Percentiles rank a stretch among this genome's conserved stretches.
Evolutionary conservation across 2,888 invertebrate genomes (phyloP).

Genomic region (Spilosoma lubricipeda): DNA sequence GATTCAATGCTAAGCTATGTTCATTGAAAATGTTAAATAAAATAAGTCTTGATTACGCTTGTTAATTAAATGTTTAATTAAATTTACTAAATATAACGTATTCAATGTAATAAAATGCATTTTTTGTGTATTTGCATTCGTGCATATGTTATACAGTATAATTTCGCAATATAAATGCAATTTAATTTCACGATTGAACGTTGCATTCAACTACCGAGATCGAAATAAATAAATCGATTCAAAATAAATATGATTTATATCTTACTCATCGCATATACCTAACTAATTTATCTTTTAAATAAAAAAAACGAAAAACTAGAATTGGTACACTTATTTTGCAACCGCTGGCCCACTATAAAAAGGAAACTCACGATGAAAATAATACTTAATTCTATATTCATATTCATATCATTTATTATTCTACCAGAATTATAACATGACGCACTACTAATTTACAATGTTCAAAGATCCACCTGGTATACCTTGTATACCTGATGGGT

Average conservation of each 20-base stretch:
- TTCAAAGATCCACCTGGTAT: too few species aligned
- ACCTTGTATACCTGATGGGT: too few species aligned
- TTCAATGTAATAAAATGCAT: too few species aligned
- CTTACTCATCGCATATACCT: neutral
- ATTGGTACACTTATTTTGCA: too few species aligned
- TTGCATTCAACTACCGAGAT: neutral
- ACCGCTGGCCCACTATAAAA: neutral
- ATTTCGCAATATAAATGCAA: neutral
- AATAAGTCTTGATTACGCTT: neutral
- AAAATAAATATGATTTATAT: neutral
- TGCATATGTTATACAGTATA: neutral
- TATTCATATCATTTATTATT: too few species aligned
- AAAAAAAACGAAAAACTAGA: neutral
- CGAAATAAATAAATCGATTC: too few species aligned
- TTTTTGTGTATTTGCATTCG: neutral
- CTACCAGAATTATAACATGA: too few species aligned
- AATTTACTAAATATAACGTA: neutral
- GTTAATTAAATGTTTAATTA: neutral
- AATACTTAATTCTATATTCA: too few species aligned
- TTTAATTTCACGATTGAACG: neutral
- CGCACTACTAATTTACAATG: too few species aligned
- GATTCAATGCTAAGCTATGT: conserved; percentile 22
- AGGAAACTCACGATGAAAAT: neutral
- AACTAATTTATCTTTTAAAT: neutral
- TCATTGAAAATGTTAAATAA: neutral